Percentiles rank a stretch among this genome's conserved stretches.
Conservation (phyloP, 2,797 vertebrate species). For the Myotis pilosus region DNA sequence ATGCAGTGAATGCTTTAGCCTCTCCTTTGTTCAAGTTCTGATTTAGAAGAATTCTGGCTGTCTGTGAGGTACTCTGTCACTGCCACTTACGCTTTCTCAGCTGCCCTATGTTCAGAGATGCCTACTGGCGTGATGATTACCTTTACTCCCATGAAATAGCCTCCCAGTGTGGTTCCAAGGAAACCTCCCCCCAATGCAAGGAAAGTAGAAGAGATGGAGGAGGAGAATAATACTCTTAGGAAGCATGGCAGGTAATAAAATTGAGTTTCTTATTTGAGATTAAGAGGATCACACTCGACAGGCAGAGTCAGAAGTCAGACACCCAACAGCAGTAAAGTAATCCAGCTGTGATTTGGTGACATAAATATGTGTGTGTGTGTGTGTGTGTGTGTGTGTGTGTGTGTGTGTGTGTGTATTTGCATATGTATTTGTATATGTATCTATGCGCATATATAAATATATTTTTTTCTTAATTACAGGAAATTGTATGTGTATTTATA, state of each 20-base stretch:
- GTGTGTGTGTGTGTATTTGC: background rate
- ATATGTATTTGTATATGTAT: background rate
- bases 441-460: background rate
- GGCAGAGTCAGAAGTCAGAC: background rate
- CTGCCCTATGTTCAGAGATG: background rate
- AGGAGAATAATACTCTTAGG: background rate
- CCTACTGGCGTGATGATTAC: background rate
- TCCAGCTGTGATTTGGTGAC: background rate
- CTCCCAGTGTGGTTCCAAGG: background rate
- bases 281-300: background rate
- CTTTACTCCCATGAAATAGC: background rate
- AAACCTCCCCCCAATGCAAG: background rate
- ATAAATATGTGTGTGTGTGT: background rate
- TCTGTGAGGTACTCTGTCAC: background rate
- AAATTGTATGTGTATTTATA: background rate
- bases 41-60: background rate
- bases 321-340: background rate
- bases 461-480: background rate
- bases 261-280: background rate
- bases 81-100: background rate
- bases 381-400: background rate
- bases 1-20: fast-evolving
- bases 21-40: background rate
- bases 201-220: background rate
- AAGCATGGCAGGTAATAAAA: background rate